Conservation (phyloP, 2,113 vertebrate species). For the Cheirogaleus medius region DNA sequence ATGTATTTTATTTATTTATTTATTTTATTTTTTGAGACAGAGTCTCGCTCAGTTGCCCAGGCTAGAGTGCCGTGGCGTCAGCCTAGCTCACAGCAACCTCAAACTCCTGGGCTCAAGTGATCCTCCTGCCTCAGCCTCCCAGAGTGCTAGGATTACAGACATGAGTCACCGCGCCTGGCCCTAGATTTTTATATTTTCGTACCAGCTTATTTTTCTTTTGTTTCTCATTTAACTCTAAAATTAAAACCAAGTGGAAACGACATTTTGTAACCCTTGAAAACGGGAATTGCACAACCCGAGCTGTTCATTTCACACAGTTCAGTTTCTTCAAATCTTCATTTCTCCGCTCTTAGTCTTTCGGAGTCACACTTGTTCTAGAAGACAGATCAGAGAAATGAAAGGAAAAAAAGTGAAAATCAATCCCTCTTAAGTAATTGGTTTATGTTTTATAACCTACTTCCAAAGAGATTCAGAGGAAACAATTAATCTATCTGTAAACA, state of each 20-base stretch:
- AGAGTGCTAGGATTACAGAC: too few species aligned
- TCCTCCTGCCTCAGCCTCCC: too few species aligned
- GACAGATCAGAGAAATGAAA: neutral
- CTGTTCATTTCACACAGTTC: neutral
- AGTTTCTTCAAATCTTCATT: neutral
- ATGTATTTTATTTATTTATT: too few species aligned
- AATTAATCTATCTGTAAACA: conserved; percentile 44
- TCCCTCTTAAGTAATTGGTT: conserved; percentile 43
- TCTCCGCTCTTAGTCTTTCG: conserved; percentile 16
- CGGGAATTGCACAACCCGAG: neutral
- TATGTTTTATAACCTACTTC: conserved; percentile 54
- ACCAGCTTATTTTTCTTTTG: neutral
- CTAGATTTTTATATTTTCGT: neutral
- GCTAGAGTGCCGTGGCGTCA: too few species aligned
- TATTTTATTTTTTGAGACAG: too few species aligned
- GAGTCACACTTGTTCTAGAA: conserved; percentile 18
- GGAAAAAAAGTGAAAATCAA: neutral
- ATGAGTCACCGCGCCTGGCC: too few species aligned
- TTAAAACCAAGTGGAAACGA: conserved; percentile 1
- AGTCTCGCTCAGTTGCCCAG: too few species aligned
- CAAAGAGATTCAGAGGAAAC: conserved; percentile 59
- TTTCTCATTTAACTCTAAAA: conserved; percentile 39
- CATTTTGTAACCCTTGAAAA: neutral
- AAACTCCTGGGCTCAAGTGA: too few species aligned
- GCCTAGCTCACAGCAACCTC: too few species aligned